phyloP scores from a whole-genome alignment of 1,140 invertebrate species.

The Calliphora vicina region DNA sequence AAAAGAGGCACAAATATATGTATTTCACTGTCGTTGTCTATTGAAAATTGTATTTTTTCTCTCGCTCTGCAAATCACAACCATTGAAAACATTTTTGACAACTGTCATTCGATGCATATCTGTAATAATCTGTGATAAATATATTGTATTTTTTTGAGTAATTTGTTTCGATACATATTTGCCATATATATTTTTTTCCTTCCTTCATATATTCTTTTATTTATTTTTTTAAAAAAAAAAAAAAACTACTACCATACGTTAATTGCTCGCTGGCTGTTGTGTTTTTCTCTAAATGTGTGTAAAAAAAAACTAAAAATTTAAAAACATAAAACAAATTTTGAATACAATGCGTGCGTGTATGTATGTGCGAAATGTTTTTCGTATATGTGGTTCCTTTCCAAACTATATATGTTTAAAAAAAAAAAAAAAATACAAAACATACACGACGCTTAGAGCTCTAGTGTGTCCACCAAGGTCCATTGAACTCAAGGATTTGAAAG shows the following conservation, averaged over 20 bases:
- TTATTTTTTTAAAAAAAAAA: no score
- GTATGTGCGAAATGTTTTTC: conserved; percentile 45
- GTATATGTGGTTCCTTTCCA: conserved; percentile 30
- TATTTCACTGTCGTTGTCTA: no score
- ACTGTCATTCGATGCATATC: no score
- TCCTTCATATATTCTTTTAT: not conserved
- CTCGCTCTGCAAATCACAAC: no score
- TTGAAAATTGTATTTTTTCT: no score
- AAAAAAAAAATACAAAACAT: conserved; percentile 38
- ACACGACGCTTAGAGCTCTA: conserved; percentile 58
- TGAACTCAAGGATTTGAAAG: conserved; percentile 71
- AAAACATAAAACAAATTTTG: conserved; percentile 24
- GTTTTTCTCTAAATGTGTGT: conserved; percentile 22
- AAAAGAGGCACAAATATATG: no score
- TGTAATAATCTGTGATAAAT: no score
- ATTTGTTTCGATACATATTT: not conserved
- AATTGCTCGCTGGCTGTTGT: conserved; percentile 6
- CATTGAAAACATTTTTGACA: no score
- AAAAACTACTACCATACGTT: not conserved
- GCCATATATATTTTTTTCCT: not conserved
- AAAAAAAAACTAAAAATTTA: not conserved
- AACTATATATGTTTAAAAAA: conserved; percentile 39
- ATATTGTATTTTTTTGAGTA: no score
- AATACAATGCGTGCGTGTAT: conserved; percentile 48
- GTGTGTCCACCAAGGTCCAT: conserved; percentile 65